Evolutionary conservation across 1,140 invertebrate species (phyloP), one percentile per base, ranked within the genome.

Genomic region (Calliopsis andreniformis): DNA sequence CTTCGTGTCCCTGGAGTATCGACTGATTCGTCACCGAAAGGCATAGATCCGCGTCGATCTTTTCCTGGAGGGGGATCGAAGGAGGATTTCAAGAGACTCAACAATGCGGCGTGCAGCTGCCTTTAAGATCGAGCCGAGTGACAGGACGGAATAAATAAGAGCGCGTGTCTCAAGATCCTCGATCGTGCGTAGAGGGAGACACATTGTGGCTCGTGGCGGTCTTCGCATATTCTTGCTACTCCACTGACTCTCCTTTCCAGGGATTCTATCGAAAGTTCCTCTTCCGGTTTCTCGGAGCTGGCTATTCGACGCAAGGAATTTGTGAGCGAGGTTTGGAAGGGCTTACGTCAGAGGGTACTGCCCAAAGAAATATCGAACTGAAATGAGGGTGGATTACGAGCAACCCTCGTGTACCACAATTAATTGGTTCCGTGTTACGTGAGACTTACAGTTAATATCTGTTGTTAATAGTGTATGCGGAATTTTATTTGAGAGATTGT

Each of bases 61-160:
- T 56, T 81, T 35, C 66, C 32, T 20, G 6, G 20, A 3, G 20
- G 56, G 35, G 66, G 16, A 49, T 78, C 69, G 28, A 62, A 39
- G 28, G 8, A 39, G 82, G 78, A 86, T 85, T 84, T 79, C 42
- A 28, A 76, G 79, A 78, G 78, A 55, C 47, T 45, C n/a, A 59
- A 81, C 73, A 84, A 82, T 84, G 45, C 67, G n/a, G 3, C 49
- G 49, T 53, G 73, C 86, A 87, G 86, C 84, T 87, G 84, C 45
- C 49, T 23, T 45, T 42, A 28, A 59, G 64, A 73, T 63, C 69
- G 83, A n/a, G 62, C 68, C 59, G 75, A 84, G 80, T 81, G 79
- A 71, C 76, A 80, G 67, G 55, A 79, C 51, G 76, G 58, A 86
- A 87, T 87, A 88, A 86, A 88, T 83, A 87, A 86, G 83, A 85